Evolutionary conservation across 2,888 invertebrate genomes (phyloP).

Genomic region (Drosophila vallismaia): DNA sequence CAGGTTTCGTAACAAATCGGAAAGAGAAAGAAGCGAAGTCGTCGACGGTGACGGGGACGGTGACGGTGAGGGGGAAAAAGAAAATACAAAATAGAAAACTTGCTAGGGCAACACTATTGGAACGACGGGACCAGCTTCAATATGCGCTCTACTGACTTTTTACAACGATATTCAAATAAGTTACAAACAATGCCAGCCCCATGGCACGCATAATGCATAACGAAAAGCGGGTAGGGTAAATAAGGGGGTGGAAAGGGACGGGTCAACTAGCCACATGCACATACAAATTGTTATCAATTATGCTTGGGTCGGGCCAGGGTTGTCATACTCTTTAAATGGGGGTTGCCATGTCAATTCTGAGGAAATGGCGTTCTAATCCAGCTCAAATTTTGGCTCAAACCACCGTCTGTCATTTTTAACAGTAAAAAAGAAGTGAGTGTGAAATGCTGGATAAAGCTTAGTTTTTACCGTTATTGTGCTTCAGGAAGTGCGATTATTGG

Average conservation of each 20-base stretch:
- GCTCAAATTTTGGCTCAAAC: neutral
- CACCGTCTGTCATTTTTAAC: neutral
- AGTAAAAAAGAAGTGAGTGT: too few relatives aligned
- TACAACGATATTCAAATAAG: slow-evolving; percentile 52
- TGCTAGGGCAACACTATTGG: slow-evolving; percentile 48
- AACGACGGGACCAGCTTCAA: slow-evolving; percentile 30
- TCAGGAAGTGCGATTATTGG: neutral
- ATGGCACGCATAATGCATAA: slow-evolving; percentile 45
- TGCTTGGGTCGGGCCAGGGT: slow-evolving; percentile 46
- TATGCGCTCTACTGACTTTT: slow-evolving; percentile 68
- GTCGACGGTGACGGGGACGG: slow-evolving; percentile 3
- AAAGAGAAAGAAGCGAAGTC: slow-evolving; percentile 29
- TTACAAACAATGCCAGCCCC: slow-evolving; percentile 56
- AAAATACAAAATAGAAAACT: slow-evolving; percentile 70
- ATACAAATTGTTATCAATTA: slow-evolving; percentile 63
- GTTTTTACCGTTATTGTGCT: too few relatives aligned
- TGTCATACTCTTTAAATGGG: slow-evolving; percentile 21
- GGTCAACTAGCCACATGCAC: slow-evolving; percentile 11
- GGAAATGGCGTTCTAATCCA: neutral
- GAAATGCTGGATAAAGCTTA: too few relatives aligned
- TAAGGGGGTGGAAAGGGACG: slow-evolving; percentile 2
- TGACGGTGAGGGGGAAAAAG: slow-evolving; percentile 29
- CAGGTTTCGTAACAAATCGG: slow-evolving; percentile 40
- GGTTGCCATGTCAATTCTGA: slow-evolving; percentile 24
- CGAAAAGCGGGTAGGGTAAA: slow-evolving; percentile 8